phyloP scores from a whole-genome alignment of 2,113 vertebrate genomes.

The Todiramphus saurophagus region DNA sequence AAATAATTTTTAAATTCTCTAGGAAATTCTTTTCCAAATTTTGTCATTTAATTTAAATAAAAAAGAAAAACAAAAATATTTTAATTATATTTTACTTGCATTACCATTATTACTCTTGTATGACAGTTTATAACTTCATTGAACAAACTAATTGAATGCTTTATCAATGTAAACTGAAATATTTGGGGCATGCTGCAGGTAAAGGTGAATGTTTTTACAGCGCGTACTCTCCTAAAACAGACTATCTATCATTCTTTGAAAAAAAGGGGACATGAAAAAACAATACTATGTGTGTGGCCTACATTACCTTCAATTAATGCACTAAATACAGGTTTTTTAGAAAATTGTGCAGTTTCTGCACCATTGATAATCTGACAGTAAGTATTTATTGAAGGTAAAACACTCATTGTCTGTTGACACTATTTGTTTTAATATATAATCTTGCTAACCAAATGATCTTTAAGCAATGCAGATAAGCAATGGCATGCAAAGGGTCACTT shows the following conservation, averaged over 20 bases:
- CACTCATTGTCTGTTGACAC: conserved; percentile 82
- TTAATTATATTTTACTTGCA: background rate
- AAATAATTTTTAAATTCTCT: background rate
- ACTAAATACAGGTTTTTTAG: conserved; percentile 71
- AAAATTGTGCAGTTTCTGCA: conserved; percentile 77
- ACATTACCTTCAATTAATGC: conserved; percentile 75
- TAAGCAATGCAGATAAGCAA: conserved; percentile 81
- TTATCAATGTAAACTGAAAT: conserved; percentile 73
- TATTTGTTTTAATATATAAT: conserved; percentile 87
- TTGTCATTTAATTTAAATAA: background rate
- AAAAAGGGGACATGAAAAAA: conserved; percentile 75
- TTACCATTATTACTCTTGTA: background rate
- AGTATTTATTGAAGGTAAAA: conserved; percentile 84
- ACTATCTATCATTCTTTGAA: conserved; percentile 87
- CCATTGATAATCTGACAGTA: conserved; percentile 85
- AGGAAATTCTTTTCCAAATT: background rate
- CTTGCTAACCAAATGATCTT: conserved; percentile 81
- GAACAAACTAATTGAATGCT: conserved; percentile 25
- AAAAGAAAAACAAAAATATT: too few species aligned
- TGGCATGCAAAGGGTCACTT: conserved; percentile 84
- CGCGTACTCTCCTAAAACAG: conserved; percentile 75
- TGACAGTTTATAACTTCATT: background rate
- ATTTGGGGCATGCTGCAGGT: conserved; percentile 76
- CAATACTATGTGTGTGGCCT: conserved; percentile 84
- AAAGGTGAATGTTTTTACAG: conserved; percentile 83